phyloP scores from a whole-genome alignment of 2,888 invertebrate species.

The Scelioninae gen. 1 region DNA sequence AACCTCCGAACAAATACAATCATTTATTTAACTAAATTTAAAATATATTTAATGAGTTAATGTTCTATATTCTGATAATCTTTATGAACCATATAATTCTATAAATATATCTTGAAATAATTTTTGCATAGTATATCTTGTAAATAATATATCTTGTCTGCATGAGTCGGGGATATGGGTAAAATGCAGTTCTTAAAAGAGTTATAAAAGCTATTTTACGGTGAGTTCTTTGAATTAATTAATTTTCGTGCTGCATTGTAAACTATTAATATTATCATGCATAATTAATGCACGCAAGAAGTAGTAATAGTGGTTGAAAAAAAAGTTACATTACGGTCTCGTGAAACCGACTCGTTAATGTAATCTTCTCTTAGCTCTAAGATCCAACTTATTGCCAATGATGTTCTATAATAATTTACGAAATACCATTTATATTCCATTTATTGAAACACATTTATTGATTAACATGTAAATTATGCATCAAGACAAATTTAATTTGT shows the following conservation, averaged over 20 bases:
- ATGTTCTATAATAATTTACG: not conserved
- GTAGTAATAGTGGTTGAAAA: too few species aligned
- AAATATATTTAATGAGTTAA: slow-evolving; percentile 5
- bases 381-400: not conserved
- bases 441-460: too few species aligned
- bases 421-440: not conserved
- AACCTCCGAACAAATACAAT: not conserved
- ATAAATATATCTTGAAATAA: too few species aligned
- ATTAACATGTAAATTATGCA: too few species aligned
- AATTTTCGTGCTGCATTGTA: slow-evolving; percentile 21
- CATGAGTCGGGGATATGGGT: not conserved
- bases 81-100: too few species aligned
- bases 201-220: slow-evolving; percentile 22
- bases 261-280: slow-evolving; percentile 6
- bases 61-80: not conserved
- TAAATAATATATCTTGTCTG: not conserved
- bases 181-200: slow-evolving; percentile 26
- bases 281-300: slow-evolving; percentile 19
- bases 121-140: not conserved
- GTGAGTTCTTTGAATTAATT: slow-evolving; percentile 20
- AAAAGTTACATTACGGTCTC: not conserved
- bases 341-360: not conserved
- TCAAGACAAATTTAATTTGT: too few species aligned
- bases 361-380: not conserved
- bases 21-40: slow-evolving; percentile 20